A percentile compares a stretch with the other conserved stretches of the same genome.
phyloP scores from a whole-genome alignment of 2,888 invertebrate species.

The Synanthedon tipuliformis region DNA sequence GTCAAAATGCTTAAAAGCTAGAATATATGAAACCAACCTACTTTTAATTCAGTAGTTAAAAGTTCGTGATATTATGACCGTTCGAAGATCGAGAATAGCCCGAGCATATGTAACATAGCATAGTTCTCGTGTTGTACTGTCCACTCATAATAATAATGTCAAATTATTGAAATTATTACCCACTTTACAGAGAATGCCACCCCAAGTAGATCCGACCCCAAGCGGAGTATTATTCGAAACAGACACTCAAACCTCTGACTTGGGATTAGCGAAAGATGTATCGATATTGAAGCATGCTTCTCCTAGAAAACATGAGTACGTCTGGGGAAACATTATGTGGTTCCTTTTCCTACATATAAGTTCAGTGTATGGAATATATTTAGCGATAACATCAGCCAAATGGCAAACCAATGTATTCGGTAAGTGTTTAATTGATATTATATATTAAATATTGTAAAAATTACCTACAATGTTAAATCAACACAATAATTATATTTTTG shows the following conservation, averaged over 20 bases:
- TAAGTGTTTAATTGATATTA: conserved; percentile 38
- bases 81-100: no score
- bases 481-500: no score
- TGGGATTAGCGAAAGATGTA: conserved; percentile 70
- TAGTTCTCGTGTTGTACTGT: no score
- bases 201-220: conserved; percentile 59
- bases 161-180: no score
- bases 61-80: no score
- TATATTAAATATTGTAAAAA: background rate
- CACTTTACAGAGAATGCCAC: conserved; percentile 58
- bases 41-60: no score
- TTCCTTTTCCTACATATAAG: conserved; percentile 75
- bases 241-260: conserved; percentile 74
- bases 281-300: conserved; percentile 63
- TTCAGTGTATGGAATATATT: conserved; percentile 75
- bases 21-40: no score
- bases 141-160: no score
- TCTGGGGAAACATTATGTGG: conserved; percentile 80
- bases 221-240: conserved; percentile 75
- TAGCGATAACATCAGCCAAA: conserved; percentile 75
- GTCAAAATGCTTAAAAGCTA: no score
- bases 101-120: no score
- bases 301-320: conserved; percentile 65
- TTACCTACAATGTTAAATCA: no score
- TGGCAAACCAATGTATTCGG: conserved; percentile 74